Percentiles rank a stretch among this genome's conserved stretches.
These are phyloP conservation scores for Wasmannia auropunctata DNA, from an alignment of 1,140 invertebrate genomes.

Conservation along the genomic window DNA sequence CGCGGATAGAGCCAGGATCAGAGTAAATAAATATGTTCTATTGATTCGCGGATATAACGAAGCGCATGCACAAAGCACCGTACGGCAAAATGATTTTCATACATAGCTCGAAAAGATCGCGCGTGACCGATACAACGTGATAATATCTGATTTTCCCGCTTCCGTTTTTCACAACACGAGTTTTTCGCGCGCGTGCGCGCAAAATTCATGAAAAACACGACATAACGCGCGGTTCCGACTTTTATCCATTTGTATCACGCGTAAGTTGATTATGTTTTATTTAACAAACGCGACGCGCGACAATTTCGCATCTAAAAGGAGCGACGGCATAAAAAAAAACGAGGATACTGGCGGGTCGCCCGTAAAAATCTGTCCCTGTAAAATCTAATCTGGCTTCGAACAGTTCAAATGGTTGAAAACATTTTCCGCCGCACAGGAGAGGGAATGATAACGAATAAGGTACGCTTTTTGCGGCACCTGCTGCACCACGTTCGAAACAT, in stretches of 20 bases:
- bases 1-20: not conserved
- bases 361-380: slow-evolving; percentile 22
- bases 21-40: slow-evolving; percentile 21
- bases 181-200: not conserved
- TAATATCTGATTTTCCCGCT: slow-evolving; percentile 29
- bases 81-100: slow-evolving; percentile 18
- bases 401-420: slow-evolving; percentile 23
- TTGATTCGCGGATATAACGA: slow-evolving; percentile 28
- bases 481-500: slow-evolving; percentile 28
- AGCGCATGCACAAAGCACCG: not conserved
- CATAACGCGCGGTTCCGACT: not conserved
- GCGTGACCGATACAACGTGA: not conserved
- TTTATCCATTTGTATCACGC: slow-evolving; percentile 37
- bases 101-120: not conserved
- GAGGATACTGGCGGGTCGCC: not conserved
- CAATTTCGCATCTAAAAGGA: slow-evolving; percentile 38
- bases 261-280: slow-evolving; percentile 45
- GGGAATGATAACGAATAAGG: slow-evolving; percentile 44
- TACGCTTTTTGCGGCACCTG: slow-evolving; percentile 34
- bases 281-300: slow-evolving; percentile 28
- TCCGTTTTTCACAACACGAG: not conserved
- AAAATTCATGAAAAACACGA: slow-evolving; percentile 15
- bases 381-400: slow-evolving; percentile 46
- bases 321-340: slow-evolving; percentile 31
- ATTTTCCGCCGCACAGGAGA: slow-evolving; percentile 7